These are phyloP conservation scores for Meriones unguiculatus DNA, from an alignment of 2,113 vertebrate genomes.

Conservation along the genomic window DNA sequence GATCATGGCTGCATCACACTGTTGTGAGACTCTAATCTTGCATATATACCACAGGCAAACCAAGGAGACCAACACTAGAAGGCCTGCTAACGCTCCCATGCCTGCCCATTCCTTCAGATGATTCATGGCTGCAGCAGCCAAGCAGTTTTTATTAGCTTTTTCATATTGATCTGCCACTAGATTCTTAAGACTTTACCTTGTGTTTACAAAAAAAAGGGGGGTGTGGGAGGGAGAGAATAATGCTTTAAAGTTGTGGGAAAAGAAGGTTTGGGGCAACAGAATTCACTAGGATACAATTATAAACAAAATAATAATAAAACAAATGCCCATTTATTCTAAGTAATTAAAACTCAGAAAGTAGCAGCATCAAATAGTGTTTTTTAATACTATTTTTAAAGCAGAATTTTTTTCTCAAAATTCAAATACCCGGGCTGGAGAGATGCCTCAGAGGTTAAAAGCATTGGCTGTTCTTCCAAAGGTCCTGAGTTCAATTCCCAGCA, in stretches of 20 bases:
- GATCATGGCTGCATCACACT: too few relatives aligned
- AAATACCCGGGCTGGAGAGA: too few relatives aligned
- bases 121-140: too few relatives aligned
- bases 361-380: not conserved
- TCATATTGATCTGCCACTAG: conserved; percentile 25
- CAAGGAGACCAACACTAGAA: too few relatives aligned
- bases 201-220: conserved; percentile 38
- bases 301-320: conserved; percentile 4
- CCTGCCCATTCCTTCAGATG: too few relatives aligned
- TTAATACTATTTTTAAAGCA: not conserved
- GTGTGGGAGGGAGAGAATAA: too few relatives aligned
- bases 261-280: not conserved
- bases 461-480: too few relatives aligned
- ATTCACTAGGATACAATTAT: not conserved
- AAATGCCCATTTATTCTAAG: not conserved
- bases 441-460: too few relatives aligned
- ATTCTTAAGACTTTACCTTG: conserved; percentile 46
- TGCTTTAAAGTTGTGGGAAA: not conserved
- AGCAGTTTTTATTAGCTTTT: conserved; percentile 23
- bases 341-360: not conserved
- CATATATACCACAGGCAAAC: too few relatives aligned
- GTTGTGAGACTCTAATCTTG: too few relatives aligned
- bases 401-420: not conserved
- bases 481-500: too few relatives aligned
- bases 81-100: too few relatives aligned